phyloP scores from a whole-genome alignment of 2,888 invertebrate genomes.

The Noctua janthina region DNA sequence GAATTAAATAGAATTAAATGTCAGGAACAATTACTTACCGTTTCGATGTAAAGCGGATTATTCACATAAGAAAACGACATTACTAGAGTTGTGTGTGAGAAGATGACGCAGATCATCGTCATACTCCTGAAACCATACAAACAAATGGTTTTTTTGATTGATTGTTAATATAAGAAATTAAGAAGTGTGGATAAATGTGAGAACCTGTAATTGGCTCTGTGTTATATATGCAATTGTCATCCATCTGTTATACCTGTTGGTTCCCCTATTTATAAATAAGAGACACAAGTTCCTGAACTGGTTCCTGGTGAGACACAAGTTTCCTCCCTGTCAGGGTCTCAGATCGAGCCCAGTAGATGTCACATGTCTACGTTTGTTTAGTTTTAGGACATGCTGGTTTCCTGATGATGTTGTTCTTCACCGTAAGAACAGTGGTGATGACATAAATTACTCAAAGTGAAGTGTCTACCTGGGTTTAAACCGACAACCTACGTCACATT shows the following conservation, averaged over 20 bases:
- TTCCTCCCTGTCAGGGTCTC: not conserved
- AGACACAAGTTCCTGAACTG: too few relatives aligned
- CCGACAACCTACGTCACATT: not conserved
- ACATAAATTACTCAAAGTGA: not conserved
- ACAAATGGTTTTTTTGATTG: not conserved
- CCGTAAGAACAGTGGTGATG: not conserved
- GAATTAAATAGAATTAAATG: not conserved
- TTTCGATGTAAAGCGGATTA: slow-evolving; percentile 84
- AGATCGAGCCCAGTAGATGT: not conserved
- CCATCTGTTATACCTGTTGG: too few relatives aligned
- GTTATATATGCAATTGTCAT: too few relatives aligned
- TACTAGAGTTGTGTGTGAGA: slow-evolving; percentile 82
- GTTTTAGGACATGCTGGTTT: not conserved
- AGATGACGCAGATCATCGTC: slow-evolving; percentile 85
- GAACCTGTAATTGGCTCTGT: too few relatives aligned
- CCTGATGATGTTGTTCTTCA: not conserved
- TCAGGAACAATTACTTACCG: slow-evolving; percentile 69
- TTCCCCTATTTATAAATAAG: too few relatives aligned
- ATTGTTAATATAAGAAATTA: too few relatives aligned
- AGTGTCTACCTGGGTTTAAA: not conserved
- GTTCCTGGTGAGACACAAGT: too few relatives aligned
- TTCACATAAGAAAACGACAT: slow-evolving; percentile 77
- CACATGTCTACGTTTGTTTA: not conserved
- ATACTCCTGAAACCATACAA: slow-evolving; percentile 78
- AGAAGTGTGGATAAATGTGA: not conserved